These are phyloP conservation scores for Phymorhynchus buccinoides DNA, from an alignment of 1,140 invertebrate genomes.

Conservation along the genomic window DNA sequence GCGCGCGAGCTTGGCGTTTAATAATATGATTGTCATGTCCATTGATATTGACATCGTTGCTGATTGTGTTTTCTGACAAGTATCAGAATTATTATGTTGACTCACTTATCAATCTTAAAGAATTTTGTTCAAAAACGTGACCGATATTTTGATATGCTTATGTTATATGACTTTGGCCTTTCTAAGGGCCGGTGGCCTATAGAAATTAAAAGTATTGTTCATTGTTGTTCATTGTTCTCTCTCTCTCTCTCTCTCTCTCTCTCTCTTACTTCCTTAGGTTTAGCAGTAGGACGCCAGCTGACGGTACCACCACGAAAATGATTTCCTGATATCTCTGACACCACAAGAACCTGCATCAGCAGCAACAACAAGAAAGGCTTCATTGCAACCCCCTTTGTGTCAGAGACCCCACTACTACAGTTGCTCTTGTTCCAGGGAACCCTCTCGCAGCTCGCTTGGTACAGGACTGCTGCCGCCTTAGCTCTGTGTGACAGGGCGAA, in stretches of 20 bases:
- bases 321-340: background rate
- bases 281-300: slow-evolving; percentile 41
- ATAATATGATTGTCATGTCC: too few relatives aligned
- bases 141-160: too few relatives aligned
- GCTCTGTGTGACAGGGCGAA: too few relatives aligned
- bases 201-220: background rate
- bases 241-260: background rate
- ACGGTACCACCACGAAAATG: slow-evolving; percentile 51
- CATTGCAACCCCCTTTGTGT: background rate
- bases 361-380: background rate
- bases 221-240: background rate
- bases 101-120: background rate
- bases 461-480: too few relatives aligned
- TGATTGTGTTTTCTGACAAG: too few relatives aligned
- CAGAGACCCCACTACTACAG: background rate
- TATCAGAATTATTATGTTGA: too few relatives aligned
- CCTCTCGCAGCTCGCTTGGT: background rate
- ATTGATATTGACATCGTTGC: too few relatives aligned
- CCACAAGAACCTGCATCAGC: background rate
- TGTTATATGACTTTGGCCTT: background rate
- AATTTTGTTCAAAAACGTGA: background rate
- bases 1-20: too few relatives aligned
- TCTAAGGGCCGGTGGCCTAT: background rate
- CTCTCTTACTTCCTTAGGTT: slow-evolving; percentile 28
- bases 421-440: background rate